Base-by-base conservation (phyloP, 2,888 invertebrate species). In the Cactoblastis cactorum region DNA sequence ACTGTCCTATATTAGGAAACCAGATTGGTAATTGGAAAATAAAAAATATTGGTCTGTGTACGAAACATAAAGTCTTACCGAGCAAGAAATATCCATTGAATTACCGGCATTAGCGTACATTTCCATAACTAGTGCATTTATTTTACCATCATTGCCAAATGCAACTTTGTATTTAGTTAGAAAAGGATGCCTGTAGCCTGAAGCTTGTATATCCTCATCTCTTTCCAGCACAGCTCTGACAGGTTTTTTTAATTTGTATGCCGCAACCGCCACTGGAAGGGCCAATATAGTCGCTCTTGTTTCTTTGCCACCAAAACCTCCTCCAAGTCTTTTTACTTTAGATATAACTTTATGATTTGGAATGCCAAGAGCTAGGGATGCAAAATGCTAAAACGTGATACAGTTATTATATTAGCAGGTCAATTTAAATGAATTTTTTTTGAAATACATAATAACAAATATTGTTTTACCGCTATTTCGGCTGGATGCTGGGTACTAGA, bases 261-360 rank as follows among this genome's bases (percentile, higher is more conserved):
- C 96, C 6, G 96, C 95, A 3, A 96, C 69, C 1, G 94, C 94
- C 9, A 93, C 92, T 2, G 95, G 93, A 12, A 94, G 64, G 1
- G 92, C 92, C 17, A 95, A 69, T 6, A 93, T 59, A 2, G 82
- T 65, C 2, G 91, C 80, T 59, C 94, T 91, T 0, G 94, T 92
- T 82, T 97, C 96, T 80, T 97, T 97, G 0, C 97, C 97, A 11
- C 97, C 97, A 74, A 97, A 97, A 41, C 95, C 97, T 28, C 97
- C 97, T 1, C 96, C 97, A 51, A 97, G 80, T 63, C 97, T 90
- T 76, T 96, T 96, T 0, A 94, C 94, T 76, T 92, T 92, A 24
- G 92, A 90, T 1, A 92, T 88, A 6, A 97, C 86, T 81, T 93
- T 92, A 69, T 93, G 92, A 53, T 91, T 91, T 0, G 93, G 92